Conservation (phyloP, 2,797 vertebrate species). For the Falco rusticolus region DNA sequence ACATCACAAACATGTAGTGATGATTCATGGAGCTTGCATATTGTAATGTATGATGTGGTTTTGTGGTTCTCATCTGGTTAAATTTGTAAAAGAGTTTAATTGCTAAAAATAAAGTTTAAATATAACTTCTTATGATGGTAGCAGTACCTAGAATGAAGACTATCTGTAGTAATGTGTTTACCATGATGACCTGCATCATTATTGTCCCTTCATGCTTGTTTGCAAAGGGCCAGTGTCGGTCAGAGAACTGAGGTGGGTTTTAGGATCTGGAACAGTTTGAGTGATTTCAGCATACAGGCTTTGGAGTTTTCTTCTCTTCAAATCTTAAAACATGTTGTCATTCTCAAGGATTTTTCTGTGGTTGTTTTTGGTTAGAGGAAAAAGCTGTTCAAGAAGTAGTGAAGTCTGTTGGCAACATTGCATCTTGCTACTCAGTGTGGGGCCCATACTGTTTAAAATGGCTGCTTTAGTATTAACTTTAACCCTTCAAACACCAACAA, state of each 20-base stretch:
- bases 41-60: neutral
- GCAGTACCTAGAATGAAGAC: neutral
- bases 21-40: neutral
- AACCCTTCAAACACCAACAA: neutral
- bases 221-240: neutral
- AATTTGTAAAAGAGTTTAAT: neutral
- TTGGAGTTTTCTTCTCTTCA: neutral
- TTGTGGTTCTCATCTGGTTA: neutral
- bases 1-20: neutral
- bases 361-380: neutral
- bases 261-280: neutral
- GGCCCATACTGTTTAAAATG: neutral
- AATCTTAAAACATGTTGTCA: neutral
- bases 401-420: neutral
- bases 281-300: neutral
- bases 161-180: neutral
- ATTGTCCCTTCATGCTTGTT: neutral
- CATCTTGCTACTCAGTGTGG: neutral
- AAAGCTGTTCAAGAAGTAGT: neutral
- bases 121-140: neutral
- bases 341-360: neutral
- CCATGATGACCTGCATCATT: neutral
- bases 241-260: neutral
- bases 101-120: neutral
- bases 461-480: neutral